Evolutionary conservation across 2,113 vertebrate species (phyloP), one percentile per base, ranked within the genome.

Genomic region (Marmota monax): DNA sequence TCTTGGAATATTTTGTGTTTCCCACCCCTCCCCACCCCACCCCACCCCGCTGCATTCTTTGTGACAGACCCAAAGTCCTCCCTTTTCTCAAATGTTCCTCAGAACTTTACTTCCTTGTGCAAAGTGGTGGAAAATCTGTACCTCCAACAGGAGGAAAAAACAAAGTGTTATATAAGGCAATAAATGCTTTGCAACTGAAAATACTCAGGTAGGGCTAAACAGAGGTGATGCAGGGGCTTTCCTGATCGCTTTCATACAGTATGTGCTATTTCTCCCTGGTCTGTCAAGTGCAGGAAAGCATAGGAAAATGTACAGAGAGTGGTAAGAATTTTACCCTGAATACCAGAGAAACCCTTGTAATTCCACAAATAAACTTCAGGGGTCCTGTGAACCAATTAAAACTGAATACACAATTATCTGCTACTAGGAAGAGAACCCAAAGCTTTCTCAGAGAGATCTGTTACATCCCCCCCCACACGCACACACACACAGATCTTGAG

Each of bases 31-130:
- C 45, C 45, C 7, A 45, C 45, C 45, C 45, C 45, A 45, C 6
- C 42, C 42, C 6, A 0, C 42, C 42, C 42, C 7, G 17, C n/a
- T 63, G 4, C 27, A 7, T 56, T 84, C 12, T 61, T 86, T 20
- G 29, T 0, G 0, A 42, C 53, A 76, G 2, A 9, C 5, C 12
- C 16, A 7, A 5, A 53, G 65, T 37, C n/a, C 5, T 94, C 27
- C 58, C 8, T 16, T n/a, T 48, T 7, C 23, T 37, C 10, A 27
- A 25, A 17, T 67, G 79, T 42, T 86, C 37, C 78, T 51, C 48
- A 3, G 48, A 51, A 51, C 11, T 13, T 94, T 51, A 84, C 37
- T 92, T 86, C 23, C 16, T 25, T 89, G 23, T 80, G 9, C 32
- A 74, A 94, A 83, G 58, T 48, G 18, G 9, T 84, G 39, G 8